Percentiles rank a stretch among this genome's conserved stretches.
Conservation (phyloP, 2,888 invertebrate species). For the Chirona hameri region DNA sequence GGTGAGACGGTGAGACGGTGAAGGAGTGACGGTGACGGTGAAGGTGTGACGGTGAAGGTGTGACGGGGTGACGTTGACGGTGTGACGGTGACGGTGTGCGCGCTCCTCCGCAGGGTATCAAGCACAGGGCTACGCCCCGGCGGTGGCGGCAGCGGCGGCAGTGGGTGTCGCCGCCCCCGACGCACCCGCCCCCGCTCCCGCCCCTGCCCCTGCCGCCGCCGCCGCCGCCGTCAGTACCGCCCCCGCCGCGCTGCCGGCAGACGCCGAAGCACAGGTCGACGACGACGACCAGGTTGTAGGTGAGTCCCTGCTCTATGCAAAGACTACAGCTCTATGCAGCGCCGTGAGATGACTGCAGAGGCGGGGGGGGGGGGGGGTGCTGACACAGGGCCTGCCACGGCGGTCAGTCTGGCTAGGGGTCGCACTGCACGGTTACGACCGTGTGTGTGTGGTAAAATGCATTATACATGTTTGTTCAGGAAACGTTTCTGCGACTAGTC, state of each 20-base stretch:
- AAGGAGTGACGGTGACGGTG: neutral
- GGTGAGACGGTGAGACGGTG: too few relatives aligned
- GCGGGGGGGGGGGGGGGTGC: too few relatives aligned
- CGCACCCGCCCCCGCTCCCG: neutral
- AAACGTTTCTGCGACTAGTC: too few relatives aligned
- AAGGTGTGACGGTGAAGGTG: neutral
- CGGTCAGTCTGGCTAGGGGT: too few relatives aligned
- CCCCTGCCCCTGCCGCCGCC: neutral
- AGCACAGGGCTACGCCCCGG: neutral
- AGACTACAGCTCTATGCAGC: too few relatives aligned
- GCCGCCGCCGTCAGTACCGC: neutral
- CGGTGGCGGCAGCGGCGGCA: neutral
- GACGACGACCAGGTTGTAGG: constrained; percentile 7
- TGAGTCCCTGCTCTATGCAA: neutral
- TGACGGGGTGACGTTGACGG: too few relatives aligned
- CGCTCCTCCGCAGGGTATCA: neutral
- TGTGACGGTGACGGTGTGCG: too few relatives aligned
- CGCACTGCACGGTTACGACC: too few relatives aligned
- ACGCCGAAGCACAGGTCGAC: neutral
- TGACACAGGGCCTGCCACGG: too few relatives aligned
- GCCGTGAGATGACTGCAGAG: too few relatives aligned
- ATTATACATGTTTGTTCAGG: too few relatives aligned
- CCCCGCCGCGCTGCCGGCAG: neutral
- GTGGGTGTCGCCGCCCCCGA: neutral
- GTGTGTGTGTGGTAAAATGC: too few relatives aligned